These are phyloP conservation scores for Threskiornis aethiopicus DNA, from an alignment of 2,797 vertebrate species.

Conservation along the genomic window DNA sequence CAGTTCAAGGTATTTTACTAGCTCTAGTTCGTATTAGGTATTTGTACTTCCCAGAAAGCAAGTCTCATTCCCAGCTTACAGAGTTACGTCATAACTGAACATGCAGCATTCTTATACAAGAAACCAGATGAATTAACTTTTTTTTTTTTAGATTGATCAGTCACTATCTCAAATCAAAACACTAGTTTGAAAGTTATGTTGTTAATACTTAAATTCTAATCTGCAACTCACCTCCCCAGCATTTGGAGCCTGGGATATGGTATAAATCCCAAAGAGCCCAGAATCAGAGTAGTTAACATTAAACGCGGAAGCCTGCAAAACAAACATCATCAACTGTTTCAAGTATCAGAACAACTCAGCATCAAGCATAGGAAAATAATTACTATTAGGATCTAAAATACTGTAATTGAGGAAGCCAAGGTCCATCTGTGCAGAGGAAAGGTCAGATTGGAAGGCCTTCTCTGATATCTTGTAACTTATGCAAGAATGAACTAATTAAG, in stretches of 20 bases:
- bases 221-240: conserved; percentile 84
- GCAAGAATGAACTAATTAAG: not conserved
- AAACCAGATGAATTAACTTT: not conserved
- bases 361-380: not conserved
- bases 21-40: not conserved
- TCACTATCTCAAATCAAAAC: not conserved
- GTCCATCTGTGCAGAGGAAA: not conserved
- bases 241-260: conserved; percentile 82
- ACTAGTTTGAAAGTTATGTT: not conserved
- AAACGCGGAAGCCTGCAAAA: conserved; percentile 87
- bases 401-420: not conserved
- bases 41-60: not conserved
- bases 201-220: not conserved
- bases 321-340: not conserved
- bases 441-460: not conserved
- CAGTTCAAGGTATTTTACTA: not conserved
- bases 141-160: not conserved
- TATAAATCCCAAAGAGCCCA: conserved; percentile 93
- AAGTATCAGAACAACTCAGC: not conserved
- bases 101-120: not conserved
- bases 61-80: not conserved
- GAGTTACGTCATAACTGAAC: not conserved
- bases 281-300: conserved; percentile 91
- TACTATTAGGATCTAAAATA: not conserved
- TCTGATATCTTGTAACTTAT: not conserved